Evolutionary conservation across 2,113 vertebrate species (phyloP), one percentile per base, ranked within the genome.

Genomic region (Ptilonorhynchus violaceus): DNA sequence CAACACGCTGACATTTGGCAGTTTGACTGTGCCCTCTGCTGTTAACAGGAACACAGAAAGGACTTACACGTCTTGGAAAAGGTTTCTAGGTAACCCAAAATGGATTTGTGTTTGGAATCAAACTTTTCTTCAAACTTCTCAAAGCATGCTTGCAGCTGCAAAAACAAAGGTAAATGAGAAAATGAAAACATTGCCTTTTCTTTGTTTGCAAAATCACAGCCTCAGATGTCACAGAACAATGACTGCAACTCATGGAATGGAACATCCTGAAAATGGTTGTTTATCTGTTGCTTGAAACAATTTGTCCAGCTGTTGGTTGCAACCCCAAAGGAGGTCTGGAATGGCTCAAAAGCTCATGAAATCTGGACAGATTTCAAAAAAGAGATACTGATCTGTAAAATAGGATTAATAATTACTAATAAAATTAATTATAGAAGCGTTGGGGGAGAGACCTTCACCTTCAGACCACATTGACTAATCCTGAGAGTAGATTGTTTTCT

Each of bases 51-150:
- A 85, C 7, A 46, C 8, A 39, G 31, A 39, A 92, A 79, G 62
- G 24, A 98, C 99, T 98, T 97, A 99, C 99, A 33, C 94, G 97
- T 97, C 96, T 98, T 98, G 87, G 96, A 96, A 93, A 98, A 92
- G 74, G 60, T 95, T 91, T 98, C 97, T 73, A 99, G 92, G 89
- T 97, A 98, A 96, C 98, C 97, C 85, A 98, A 80, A 94, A 98
- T 92, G 47, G 98, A 94, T 67, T 98, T 98, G 88, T 98, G 98
- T 96, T 96, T 98, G 56, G 97, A 97, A 84, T 98, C 95, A 56
- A 98, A 89, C 46, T 93, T 98, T 96, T 98, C 98, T 78, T 98
- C 98, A 92, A 98, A 97, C 35, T 98, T 97, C 81, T 97, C 92
- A 4, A 99, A 97, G 74, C 98, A 95, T 23, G 94, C 97, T 92